Base-by-base conservation (phyloP, 2,797 vertebrate genomes). In the Prionace glauca region DNA sequence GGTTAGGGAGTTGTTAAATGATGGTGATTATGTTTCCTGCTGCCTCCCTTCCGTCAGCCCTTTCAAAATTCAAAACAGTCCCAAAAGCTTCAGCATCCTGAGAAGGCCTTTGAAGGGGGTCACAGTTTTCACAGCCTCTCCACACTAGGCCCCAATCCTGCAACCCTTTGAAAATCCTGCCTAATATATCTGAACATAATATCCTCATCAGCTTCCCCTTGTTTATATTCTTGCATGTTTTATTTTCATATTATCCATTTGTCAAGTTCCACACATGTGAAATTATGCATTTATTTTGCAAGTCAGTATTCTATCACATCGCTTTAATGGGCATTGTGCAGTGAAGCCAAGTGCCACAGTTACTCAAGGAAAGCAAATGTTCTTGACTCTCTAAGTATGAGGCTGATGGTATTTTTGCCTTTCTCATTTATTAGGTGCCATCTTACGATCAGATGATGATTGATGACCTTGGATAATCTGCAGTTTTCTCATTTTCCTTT, bases 361-460 rank as follows among this genome's bases (percentile, higher is more conserved):
- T 95, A 95, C 45, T 56, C 93, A 77, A 77, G 67, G 93, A 95
- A 95, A 94, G 69, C 65, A 45, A 94, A 95, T 95, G 71, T 56
- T 74, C 93, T 56, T 74, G 93, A 56, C 93, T 95, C 26, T 56
- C 71, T 95, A 77, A 95, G 93, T 95, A 56, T 77, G 41, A 5
- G 71, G 69, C 93, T 74, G 93, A 50, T 95, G 45, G 29, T 74
- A 77, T 95, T 95, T 95, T 95, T 95, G 93, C 69, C 45, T 95
- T 74, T 50, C 93, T 95, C 93, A 95, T 95, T 95, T 95, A 95
- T 77, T 74, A 95, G 71, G 45, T 95, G 69, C 45, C 69, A 60
- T 32, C 45, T 95, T 32, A n/a, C 32, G 67, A 72, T 95, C 71
- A 74, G 69, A 77, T 95, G 71, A 77, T 95, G 93, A 95, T 74